A percentile compares a stretch with the other conserved stretches of the same genome.
Conservation (phyloP, 2,113 vertebrate species). For the Arenaria interpres region DNA sequence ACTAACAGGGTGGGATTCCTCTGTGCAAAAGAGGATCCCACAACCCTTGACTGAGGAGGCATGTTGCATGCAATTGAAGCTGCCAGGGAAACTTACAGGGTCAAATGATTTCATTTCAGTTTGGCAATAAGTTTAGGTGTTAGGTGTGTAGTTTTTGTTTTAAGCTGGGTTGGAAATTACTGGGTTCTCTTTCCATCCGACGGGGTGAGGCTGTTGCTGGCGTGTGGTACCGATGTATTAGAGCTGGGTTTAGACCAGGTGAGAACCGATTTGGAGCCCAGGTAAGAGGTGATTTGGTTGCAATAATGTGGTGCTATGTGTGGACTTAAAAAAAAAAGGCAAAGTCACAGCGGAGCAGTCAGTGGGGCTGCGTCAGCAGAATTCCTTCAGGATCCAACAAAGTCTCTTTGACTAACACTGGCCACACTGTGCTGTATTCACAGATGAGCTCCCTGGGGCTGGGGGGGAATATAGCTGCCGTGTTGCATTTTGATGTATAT, state of each 20-base stretch:
- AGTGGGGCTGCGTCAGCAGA: neutral
- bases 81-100: neutral
- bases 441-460: neutral
- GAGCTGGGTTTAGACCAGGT: neutral
- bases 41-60: neutral
- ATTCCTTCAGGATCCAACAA: neutral
- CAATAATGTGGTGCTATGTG: accelerated
- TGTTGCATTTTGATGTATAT: neutral
- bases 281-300: neutral
- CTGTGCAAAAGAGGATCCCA: neutral
- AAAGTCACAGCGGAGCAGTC: accelerated
- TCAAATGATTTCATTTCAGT: neutral
- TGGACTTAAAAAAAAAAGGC: neutral
- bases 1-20: neutral
- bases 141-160: neutral
- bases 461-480: neutral
- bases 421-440: neutral
- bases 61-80: accelerated
- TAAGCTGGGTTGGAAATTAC: neutral
- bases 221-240: accelerated
- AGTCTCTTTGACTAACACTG: neutral
- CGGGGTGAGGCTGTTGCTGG: neutral
- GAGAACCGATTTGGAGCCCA: neutral
- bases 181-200: neutral
- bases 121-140: neutral